Percentiles rank a stretch among this genome's conserved stretches.
Evolutionary conservation across 2,888 invertebrate species (phyloP).

Genomic region (Acanthococcus lagerstroemiae): DNA sequence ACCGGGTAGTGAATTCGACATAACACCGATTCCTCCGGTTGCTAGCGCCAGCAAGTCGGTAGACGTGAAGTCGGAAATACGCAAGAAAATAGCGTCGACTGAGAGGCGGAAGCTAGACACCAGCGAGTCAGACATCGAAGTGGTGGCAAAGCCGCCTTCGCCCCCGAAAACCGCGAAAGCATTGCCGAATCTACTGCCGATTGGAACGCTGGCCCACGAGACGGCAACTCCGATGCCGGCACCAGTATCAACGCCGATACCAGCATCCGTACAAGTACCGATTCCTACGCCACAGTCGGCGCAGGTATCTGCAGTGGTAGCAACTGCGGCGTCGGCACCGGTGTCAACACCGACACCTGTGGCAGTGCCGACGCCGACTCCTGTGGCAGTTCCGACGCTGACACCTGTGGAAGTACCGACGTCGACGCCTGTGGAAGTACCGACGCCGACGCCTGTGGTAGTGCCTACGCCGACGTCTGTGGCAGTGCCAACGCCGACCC

Average conservation of each 20-base stretch:
- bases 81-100: conserved; percentile 31
- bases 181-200: background rate
- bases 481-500: background rate
- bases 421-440: background rate
- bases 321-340: background rate
- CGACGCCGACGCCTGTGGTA: background rate
- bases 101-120: conserved; percentile 10
- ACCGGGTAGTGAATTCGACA: background rate
- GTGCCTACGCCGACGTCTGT: no score
- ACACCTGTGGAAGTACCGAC: no score
- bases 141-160: background rate
- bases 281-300: no score
- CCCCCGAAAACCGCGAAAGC: background rate
- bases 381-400: background rate
- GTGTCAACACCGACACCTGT: background rate
- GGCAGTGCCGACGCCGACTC: no score
- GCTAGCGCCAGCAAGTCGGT: background rate
- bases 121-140: no score
- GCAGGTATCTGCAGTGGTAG: no score
- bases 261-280: no score
- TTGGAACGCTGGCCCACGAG: no score
- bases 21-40: background rate
- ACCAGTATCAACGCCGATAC: no score
- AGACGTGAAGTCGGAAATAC: conserved; percentile 33
- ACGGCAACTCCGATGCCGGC: no score